Evolutionary conservation across 2,113 vertebrate genomes (phyloP).

Genomic region (Periophthalmus modestus): DNA sequence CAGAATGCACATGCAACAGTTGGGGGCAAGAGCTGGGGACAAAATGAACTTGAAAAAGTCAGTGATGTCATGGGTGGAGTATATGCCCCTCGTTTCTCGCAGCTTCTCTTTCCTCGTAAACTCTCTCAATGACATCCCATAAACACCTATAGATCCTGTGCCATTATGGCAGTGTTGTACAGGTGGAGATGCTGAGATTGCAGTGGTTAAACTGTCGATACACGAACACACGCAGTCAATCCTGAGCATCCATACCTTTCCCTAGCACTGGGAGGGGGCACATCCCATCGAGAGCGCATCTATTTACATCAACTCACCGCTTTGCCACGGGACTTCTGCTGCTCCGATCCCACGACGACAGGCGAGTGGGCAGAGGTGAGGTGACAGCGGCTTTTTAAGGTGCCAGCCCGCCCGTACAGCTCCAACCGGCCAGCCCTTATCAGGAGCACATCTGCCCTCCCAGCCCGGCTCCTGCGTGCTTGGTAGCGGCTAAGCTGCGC

Average conservation of each 20-base stretch:
- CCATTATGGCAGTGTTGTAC: neutral
- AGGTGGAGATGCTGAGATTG: slow-evolving; percentile 18
- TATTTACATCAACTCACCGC: slow-evolving; percentile 70
- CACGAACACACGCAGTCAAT: slow-evolving; percentile 48
- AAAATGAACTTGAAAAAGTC: slow-evolving; percentile 69
- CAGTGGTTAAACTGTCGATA: slow-evolving; percentile 32
- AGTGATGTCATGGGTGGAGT: slow-evolving; percentile 76
- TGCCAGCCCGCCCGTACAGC: slow-evolving; percentile 51
- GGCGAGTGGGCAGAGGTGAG: slow-evolving; percentile 31
- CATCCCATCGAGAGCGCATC: slow-evolving; percentile 60
- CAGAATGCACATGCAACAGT: slow-evolving; percentile 60
- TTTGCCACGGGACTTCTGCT: slow-evolving; percentile 37
- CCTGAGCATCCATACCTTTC: slow-evolving; percentile 26
- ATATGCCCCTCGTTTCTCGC: slow-evolving; percentile 38
- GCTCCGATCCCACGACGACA: slow-evolving; percentile 44
- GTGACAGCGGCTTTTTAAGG: slow-evolving; percentile 60
- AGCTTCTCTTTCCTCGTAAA: slow-evolving; percentile 29
- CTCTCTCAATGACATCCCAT: slow-evolving; percentile 17
- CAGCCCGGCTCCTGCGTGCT: slow-evolving; percentile 48
- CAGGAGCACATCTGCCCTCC: slow-evolving; percentile 56
- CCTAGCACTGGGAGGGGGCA: slow-evolving; percentile 58
- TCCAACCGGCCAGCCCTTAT: slow-evolving; percentile 59
- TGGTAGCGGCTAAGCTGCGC: slow-evolving; percentile 52
- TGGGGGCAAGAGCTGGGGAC: slow-evolving; percentile 41
- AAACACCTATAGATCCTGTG: slow-evolving; percentile 2